A percentile compares a stretch with the other conserved stretches of the same genome.
These are phyloP conservation scores for Rotaria macrura DNA, from an alignment of 2,888 invertebrate genomes.

Conservation along the genomic window DNA sequence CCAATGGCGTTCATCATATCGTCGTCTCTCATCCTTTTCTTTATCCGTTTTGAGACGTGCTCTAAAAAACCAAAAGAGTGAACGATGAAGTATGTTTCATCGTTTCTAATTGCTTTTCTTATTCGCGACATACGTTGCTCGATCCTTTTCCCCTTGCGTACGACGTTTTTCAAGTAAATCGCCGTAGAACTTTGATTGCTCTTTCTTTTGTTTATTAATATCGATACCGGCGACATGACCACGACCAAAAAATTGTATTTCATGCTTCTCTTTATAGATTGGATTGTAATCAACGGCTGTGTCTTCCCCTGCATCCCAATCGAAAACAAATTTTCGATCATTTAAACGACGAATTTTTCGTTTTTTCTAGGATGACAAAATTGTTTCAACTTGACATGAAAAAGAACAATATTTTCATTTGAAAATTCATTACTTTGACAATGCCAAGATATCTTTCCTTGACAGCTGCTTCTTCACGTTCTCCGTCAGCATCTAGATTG, in stretches of 20 bases:
- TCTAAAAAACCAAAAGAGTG: no score
- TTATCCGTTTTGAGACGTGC: slow-evolving; percentile 74
- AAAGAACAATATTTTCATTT: background rate
- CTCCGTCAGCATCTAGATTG: slow-evolving; percentile 62
- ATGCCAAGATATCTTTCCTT: slow-evolving; percentile 87
- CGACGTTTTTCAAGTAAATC: slow-evolving; percentile 83
- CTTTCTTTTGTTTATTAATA: slow-evolving; percentile 55
- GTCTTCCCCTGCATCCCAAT: slow-evolving; percentile 98
- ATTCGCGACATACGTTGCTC: slow-evolving; percentile 59
- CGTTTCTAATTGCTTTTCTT: no score
- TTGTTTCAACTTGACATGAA: no score
- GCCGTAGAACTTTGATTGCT: slow-evolving; percentile 92
- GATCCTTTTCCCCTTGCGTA: slow-evolving; percentile 89
- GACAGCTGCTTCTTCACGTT: slow-evolving; percentile 84
- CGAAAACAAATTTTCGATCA: slow-evolving; percentile 97
- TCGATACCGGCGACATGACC: slow-evolving; percentile 53
- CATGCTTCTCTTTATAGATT: slow-evolving; percentile 87
- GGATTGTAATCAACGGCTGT: slow-evolving; percentile 93
- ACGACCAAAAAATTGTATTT: slow-evolving; percentile 76
- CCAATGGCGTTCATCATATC: slow-evolving; percentile 99
- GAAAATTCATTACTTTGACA: slow-evolving; percentile 55
- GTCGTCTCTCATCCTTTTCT: slow-evolving; percentile 88
- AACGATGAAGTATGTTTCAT: no score
- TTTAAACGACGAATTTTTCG: slow-evolving; percentile 80
- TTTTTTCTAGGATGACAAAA: slow-evolving; percentile 53